Base-by-base conservation (phyloP, 2,888 invertebrate genomes). In the Melinaea marsaeus region DNA sequence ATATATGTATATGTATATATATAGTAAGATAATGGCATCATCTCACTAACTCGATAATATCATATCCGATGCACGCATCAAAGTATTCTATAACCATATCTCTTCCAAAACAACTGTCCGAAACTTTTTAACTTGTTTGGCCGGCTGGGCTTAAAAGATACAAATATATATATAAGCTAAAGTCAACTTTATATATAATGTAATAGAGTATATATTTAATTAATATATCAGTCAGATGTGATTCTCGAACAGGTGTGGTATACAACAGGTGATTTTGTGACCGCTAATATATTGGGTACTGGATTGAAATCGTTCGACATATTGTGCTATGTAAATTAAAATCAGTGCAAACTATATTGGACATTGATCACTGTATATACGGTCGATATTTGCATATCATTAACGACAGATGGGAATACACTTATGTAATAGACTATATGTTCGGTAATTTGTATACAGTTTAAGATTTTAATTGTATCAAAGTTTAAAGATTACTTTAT, bases 201-300 rank as follows among this genome's bases (percentile, higher is more conserved):
- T 0, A 0, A 58, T 78, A 80, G 55, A 69, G 78, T 66, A 54
- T 4, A 71, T 63, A 77, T 77, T 83, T 0, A 57, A 54, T 69
- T 72, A 69, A 5, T 35, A 47, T 57, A 42, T 64, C 47, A 65
- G 83, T 85, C 85, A 88, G 86, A 88, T 88, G 88, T 90, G 89
- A 89, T 89, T 90, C 81, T 80, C 72, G 78, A 87, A 90, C 90
- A 90, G 90, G 90, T 90, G 90, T 81, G 74, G 76, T 74, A 64
- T 69, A 73, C 78, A 88, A 90, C 90, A 90, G 90, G 90, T 90
- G 90, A 89, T 82, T 84, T 85, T 84, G 81, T 81, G 84, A 85
- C 85, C 85, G 82, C 86, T 86, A 85, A 86, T 86, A 84, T 86
- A 87, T 88, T 85, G 82, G 78, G 78, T 80, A 80, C 81, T 82